Conservation (phyloP, 1,140 invertebrate genomes). For the Diabrotica virgifera region DNA sequence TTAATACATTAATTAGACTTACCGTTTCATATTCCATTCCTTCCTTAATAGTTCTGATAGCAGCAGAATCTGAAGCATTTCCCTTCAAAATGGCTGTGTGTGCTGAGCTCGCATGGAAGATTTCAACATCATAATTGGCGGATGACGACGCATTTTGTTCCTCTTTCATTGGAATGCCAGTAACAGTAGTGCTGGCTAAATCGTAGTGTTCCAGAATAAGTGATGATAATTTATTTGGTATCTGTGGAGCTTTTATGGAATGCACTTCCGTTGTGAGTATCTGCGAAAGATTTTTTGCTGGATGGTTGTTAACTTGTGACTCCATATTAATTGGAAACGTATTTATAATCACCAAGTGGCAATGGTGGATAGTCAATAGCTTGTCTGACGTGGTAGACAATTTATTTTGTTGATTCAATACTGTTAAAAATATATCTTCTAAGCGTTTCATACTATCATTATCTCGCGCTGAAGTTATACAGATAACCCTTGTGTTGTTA, state of each 20-base stretch:
- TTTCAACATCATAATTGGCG: conserved; percentile 97
- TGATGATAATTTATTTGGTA: conserved; percentile 66
- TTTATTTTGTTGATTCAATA: conserved; percentile 77
- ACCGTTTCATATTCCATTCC: conserved; percentile 60
- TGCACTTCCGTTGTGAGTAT: conserved; percentile 67
- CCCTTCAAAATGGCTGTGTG: conserved; percentile 76
- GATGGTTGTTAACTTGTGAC: conserved; percentile 69
- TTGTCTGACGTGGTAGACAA: conserved; percentile 13
- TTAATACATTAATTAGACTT: conserved; percentile 24
- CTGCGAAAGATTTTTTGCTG: conserved; percentile 56
- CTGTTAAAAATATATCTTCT: conserved; percentile 80
- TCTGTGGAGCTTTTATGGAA: conserved; percentile 62
- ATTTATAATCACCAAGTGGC: conserved; percentile 86
- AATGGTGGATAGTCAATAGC: conserved; percentile 74
- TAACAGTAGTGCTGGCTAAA: conserved; percentile 93
- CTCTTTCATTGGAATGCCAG: conserved; percentile 98
- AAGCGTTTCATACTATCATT: conserved; percentile 78
- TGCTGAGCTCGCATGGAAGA: conserved; percentile 82
- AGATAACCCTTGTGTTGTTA: conserved; percentile 78
- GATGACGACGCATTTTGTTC: conserved; percentile 97
- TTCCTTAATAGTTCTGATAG: conserved; percentile 52
- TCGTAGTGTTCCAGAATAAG: conserved; percentile 83
- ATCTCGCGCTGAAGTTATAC: conserved; percentile 82
- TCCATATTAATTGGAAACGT: conserved; percentile 77
- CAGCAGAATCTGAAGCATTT: conserved; percentile 49